Evolutionary conservation across 2,113 vertebrate genomes (phyloP), one percentile per base, ranked within the genome.

Genomic region (Litocranius walleri): DNA sequence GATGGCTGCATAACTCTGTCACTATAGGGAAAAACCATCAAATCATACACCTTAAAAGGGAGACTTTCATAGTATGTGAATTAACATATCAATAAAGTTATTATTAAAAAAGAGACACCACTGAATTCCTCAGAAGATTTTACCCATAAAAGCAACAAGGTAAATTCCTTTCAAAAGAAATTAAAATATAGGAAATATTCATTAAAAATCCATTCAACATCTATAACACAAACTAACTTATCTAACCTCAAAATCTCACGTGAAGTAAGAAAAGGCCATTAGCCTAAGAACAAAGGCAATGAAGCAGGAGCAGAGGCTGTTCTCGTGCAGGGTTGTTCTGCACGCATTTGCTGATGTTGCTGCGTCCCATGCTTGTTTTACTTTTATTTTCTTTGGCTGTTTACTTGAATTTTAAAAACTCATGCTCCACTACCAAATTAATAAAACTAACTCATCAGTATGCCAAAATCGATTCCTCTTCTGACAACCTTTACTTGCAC

Each of bases 111-210:
- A 62, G 4, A 85, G 62, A n/a, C 14, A 23, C 14, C 48, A 67
- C 17, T 94, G 13, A 96, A 86, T 91, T 94, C 88, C 57, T 59
- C 57, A 67, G 64, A 96, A 86, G 27, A 59, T 86, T 80, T 93
- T 78, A 90, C 64, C 36, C 90, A 59, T 80, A 78, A 90, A 90
- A 90, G 61, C 83, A 92, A 56, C 17, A 88, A 21, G 0, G 19
- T 50, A 93, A 93, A 52, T 52, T 82, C 21, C 74, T 89, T 88
- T 74, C 19, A n/a, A 62, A 81, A 93, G 21, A 90, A 86, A 78
- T 40, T 50, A 81, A 81, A 94, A 80, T 59, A 81, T 7, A 54
- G 45, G 45, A 94, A 96, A 12, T 59, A 96, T 61, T 45, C 91
- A 94, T 6, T 30, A 88, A 91, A 16, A 94, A 81, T 87, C 29